Percentiles rank a stretch among this genome's conserved stretches.
Conservation (phyloP, 2,888 invertebrate species). For the Furcula furcula region DNA sequence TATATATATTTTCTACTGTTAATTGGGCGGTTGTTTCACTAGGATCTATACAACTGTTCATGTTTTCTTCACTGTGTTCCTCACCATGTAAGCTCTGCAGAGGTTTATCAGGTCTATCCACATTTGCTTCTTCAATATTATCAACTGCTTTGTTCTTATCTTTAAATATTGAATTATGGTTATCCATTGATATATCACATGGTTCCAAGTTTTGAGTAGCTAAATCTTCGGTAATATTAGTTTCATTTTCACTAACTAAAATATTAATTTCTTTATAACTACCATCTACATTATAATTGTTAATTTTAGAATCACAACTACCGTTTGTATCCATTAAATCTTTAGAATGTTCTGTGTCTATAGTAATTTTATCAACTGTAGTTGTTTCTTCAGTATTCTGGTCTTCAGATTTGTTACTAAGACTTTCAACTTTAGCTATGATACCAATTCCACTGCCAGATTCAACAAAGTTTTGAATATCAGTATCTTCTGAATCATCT, state of each 20-base stretch:
- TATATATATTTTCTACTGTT: background rate
- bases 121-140: background rate
- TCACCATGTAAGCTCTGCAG: no score
- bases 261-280: background rate
- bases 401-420: constrained; percentile 5
- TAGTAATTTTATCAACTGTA: background rate
- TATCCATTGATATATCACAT: background rate
- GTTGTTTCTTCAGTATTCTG: background rate
- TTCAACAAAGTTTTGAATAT: constrained; percentile 7
- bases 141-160: background rate
- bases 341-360: constrained; percentile 1
- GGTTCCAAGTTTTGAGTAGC: background rate
- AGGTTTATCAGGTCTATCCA: no score
- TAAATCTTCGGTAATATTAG: background rate
- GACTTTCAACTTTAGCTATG: constrained; percentile 8
- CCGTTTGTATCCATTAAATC: constrained; percentile 10
- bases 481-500: constrained; percentile 13
- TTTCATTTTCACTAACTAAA: no score
- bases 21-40: background rate
- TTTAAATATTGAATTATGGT: no score
- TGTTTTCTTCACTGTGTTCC: constrained; percentile 1
- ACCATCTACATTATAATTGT: background rate
- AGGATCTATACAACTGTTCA: background rate
- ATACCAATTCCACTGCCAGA: background rate
- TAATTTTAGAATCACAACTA: constrained; percentile 6